Evolutionary conservation across 2,888 invertebrate species (phyloP), one percentile per base, ranked within the genome.

Genomic region (Drosophila peninsularis): DNA sequence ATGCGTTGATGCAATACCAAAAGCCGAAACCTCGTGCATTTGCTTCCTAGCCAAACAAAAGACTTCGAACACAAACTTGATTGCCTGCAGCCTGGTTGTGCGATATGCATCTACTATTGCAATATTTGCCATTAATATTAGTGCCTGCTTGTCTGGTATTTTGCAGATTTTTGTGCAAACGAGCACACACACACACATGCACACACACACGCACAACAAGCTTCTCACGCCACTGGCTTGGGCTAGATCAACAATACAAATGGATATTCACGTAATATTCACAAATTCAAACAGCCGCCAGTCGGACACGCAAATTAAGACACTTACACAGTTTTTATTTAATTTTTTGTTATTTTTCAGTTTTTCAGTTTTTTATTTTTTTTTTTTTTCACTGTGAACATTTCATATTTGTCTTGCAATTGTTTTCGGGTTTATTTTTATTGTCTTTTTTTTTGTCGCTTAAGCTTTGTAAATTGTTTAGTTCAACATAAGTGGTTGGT

Each of bases 31-130:
- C 41, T 54, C 24, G 55, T 19, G 50, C 73, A 47, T 44, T 49
- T 62, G 45, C 45, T 68, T 68, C 49, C 61, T 72, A 49, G 41
- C 65, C 52, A 79, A 87, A 82, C 88, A 71, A 82, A 85, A 85
- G 82, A 85, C 88, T 84, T 69, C 37, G 55, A 67, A 56, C 79
- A 84, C 88, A 66, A 81, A 79, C 87, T 87, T 37, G 65, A 62
- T 57, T 66, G 58, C 52, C 42, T 62, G 41, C 41, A 21, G 42
- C 55, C 42, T 24, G 41, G 17, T 44, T 54, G 36, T 21, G 14
- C 39, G 50, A 42, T 55, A 55, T 47, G 69, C 69, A 64, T 69
- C 60, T 32, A 39, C 60, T 44, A 42, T 52, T 62, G 75, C 62
- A 78, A 60, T 65, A 50, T 78, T 73, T 78, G 74, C 62, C 53